Evolutionary conservation across 2,797 vertebrate species (phyloP).

Genomic region (Mus minutoides): DNA sequence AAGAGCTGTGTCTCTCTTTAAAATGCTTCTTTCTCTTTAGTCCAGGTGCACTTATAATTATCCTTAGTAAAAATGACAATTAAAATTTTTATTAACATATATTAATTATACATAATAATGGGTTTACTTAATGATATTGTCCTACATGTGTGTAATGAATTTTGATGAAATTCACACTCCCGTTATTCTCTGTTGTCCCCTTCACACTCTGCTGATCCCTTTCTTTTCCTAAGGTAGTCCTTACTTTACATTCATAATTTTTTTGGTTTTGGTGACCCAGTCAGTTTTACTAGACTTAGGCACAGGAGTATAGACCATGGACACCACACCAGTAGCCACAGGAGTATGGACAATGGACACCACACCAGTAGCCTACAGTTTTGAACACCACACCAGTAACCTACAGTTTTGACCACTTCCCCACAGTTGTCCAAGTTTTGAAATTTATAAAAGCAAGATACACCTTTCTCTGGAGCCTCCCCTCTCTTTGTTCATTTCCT

Average conservation of each 20-base stretch:
- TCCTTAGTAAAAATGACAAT: neutral
- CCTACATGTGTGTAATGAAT: neutral
- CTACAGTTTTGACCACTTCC: neutral
- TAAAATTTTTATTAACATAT: neutral
- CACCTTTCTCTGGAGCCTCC: neutral
- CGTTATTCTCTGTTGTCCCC: neutral
- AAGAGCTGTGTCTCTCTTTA: neutral
- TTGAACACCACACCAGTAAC: neutral
- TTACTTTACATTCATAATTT: no score
- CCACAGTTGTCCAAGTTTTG: neutral
- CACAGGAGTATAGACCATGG: neutral
- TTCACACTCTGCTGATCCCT: neutral
- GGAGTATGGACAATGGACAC: no score
- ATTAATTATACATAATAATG: neutral
- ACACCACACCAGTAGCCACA: neutral
- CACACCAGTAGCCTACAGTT: neutral
- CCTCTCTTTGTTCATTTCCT: neutral
- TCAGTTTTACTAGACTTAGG: neutral
- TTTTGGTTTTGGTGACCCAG: neutral
- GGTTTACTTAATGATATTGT: neutral
- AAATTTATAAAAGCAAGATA: neutral
- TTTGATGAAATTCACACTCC: neutral
- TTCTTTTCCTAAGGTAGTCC: neutral
- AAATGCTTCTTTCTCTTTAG: neutral
- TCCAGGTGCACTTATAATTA: neutral